Base-by-base conservation (phyloP, 2,797 vertebrate species). In the Odontamblyopus rebecca region DNA sequence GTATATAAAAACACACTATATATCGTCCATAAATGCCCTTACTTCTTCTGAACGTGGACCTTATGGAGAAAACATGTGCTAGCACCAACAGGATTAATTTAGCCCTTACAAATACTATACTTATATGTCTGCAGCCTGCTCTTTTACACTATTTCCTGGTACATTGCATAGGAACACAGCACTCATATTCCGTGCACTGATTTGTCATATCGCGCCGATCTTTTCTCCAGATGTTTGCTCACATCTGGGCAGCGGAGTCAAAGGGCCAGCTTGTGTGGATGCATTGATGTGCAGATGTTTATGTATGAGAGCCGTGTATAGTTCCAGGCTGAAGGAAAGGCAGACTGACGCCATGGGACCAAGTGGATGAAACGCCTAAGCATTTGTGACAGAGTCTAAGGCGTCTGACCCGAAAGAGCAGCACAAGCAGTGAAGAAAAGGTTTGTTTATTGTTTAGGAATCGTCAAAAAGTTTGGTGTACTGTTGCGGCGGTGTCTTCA, bases 331-430 rank as follows among this genome's bases (percentile, higher is more conserved):
- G 84, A 73, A 82, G 80, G 70, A 64, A 80, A 80, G 72, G 73
- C 73, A 82, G 66, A 61, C 65, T 62, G 79, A 89, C 74, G 72
- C 85, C 73, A 75, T 67, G 73, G 61, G 78, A 77, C 80, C 83
- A 87, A 84, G 84, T 90, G 89, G 91, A 91, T 90, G 89, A 91
- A 85, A 76, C 79, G 62, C 67, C 75, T 89, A 89, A 90, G 79
- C 77, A 60, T 32, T 71, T 85, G 81, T 86, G 88, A 91, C 87
- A 86, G 81, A 75, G 60, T 48, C 62, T 65, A 48, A 44, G 51
- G 66, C 69, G 75, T 79, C 75, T 65, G 68, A 63, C 61, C 61
- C 61, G 6, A 41, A 38, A 63, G 35, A 63, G 61, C 61, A 41
- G 4, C 32, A 26, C 61, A 41, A 12, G 19, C 9, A 26, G 19